These are phyloP conservation scores for Oreochromis grahami DNA, from an alignment of 2,797 vertebrate species.

Conservation along the genomic window DNA sequence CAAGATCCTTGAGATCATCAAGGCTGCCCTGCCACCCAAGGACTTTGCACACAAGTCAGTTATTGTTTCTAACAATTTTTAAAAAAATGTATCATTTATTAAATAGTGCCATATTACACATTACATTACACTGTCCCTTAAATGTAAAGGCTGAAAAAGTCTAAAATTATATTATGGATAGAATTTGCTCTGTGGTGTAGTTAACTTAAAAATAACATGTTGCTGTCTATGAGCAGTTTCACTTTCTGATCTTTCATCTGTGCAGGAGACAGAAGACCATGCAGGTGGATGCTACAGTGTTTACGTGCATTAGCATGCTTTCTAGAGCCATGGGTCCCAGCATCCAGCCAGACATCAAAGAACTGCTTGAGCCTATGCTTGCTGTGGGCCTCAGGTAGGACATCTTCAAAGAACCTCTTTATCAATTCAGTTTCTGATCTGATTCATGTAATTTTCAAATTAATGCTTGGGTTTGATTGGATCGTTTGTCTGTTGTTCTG, in stretches of 20 bases:
- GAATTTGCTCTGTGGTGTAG: background rate
- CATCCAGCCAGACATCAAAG: constrained; percentile 97
- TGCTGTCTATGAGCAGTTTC: background rate
- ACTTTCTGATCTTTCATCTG: background rate
- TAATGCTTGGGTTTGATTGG: background rate
- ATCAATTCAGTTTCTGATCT: background rate
- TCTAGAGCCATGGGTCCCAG: constrained; percentile 95
- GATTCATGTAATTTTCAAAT: background rate
- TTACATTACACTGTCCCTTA: background rate
- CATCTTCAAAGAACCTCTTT: background rate
- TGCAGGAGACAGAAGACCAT: constrained; percentile 94
- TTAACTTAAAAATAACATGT: accelerated
- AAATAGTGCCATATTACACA: background rate
- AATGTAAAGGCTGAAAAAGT: background rate
- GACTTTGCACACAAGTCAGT: constrained; percentile 98
- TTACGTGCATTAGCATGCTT: constrained; percentile 98
- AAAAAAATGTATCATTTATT: accelerated
- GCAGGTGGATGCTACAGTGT: constrained; percentile 97
- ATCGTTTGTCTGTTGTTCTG: background rate
- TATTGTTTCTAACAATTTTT: background rate
- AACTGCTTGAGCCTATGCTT: constrained; percentile 97
- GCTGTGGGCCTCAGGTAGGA: constrained; percentile 93
- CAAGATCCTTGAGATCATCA: constrained; percentile 96
- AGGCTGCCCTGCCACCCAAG: constrained; percentile 93
- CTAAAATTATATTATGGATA: background rate